These are phyloP conservation scores for Clavelina lepadiformis DNA, from an alignment of 23 tunicate genomes.

Conservation along the genomic window DNA sequence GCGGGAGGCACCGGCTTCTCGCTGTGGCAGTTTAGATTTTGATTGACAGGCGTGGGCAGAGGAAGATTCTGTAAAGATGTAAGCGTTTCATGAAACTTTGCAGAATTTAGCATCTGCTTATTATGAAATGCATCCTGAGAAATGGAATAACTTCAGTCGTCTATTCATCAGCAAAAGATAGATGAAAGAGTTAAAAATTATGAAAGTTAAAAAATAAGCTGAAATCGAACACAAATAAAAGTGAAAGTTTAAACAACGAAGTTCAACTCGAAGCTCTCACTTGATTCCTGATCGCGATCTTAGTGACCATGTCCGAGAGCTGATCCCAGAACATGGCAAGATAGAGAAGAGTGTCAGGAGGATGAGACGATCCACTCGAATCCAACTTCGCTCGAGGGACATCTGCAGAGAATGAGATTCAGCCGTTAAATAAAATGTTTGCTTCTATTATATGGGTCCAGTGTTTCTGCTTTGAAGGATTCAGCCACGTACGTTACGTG, in stretches of 20 bases:
- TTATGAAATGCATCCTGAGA: too few species aligned
- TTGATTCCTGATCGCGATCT: constrained; percentile 52
- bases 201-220: neutral
- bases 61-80: constrained; percentile 31
- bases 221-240: neutral
- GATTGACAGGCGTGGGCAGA: constrained; percentile 49
- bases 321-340: constrained; percentile 49
- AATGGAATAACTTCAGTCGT: neutral
- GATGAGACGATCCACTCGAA: too few species aligned
- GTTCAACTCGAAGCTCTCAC: neutral
- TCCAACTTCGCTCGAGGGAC: too few species aligned
- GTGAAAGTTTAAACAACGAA: neutral
- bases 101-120: too few species aligned
- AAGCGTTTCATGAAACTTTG: neutral
- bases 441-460: neutral
- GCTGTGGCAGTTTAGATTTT: constrained; percentile 34
- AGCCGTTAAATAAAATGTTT: neutral
- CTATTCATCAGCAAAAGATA: neutral
- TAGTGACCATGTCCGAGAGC: constrained; percentile 43
- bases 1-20: constrained; percentile 1
- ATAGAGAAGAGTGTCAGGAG: constrained; percentile 36
- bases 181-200: neutral
- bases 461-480: too few species aligned
- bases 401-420: too few species aligned
- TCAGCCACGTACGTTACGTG: too few species aligned